Evolutionary conservation across 2,888 invertebrate genomes (phyloP), one percentile per base, ranked within the genome.

Genomic region (Mimumesa dahlbomi): DNA sequence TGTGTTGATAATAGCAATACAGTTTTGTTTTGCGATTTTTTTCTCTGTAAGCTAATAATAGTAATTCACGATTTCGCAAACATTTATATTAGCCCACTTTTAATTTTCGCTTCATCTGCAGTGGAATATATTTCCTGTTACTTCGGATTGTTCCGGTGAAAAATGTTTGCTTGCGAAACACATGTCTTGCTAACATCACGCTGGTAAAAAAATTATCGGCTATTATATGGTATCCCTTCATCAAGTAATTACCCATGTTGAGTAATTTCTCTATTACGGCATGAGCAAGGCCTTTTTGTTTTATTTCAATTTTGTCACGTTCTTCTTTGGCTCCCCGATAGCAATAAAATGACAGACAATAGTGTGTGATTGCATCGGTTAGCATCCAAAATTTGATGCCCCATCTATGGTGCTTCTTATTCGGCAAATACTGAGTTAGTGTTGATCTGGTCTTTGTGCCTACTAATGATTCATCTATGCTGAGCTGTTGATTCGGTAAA

Each of bases 401-500:
- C 19, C 67, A 66, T 78, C n/a, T n/a, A n/a, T n/a, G n/a, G n/a
- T n/a, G n/a, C n/a, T n/a, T n/a, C n/a, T n/a, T n/a, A n/a, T n/a
- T 82, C 49, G 76, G 76, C 13, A 82, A 43, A 67, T 82, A 81
- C 53, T 81, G 81, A 19, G 65, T 82, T 38, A 79, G 57, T 13
- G 45, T 29, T 31, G 80, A 52, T 66, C 73, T 43, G 36, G 61
- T 53, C 14, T 82, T 54, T 13, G 81, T 81, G 59, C 81, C 82
- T 50, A 82, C 79, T 52, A 78, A 72, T 31, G 75, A 81, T 61
- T 82, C 80, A 46, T 77, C 81, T 16, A 84, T 70, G 49, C 62
- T 66, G 40, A 84, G 43, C 22, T 83, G 66, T 36, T 71, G 61
- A 43, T 71, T 45, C n/a, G 77, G 81, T 43, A 64, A 53, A 67